These are phyloP conservation scores for Cheilosia variabilis DNA, from an alignment of 2,888 invertebrate genomes.

Conservation along the genomic window DNA sequence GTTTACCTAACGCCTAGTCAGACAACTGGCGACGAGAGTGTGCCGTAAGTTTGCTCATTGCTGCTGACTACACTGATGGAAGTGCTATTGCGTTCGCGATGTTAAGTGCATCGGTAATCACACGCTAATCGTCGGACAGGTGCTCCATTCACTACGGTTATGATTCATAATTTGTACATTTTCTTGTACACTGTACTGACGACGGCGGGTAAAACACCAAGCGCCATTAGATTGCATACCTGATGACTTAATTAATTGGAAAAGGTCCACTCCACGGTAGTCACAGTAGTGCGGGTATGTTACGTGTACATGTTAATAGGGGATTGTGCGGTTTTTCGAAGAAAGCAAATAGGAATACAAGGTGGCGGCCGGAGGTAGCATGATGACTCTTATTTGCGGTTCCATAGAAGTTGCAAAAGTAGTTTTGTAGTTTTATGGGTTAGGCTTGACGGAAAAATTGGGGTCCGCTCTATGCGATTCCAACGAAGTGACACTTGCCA, in stretches of 20 bases:
- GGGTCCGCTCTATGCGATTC: constrained; percentile 32
- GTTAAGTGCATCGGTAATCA: constrained; percentile 65
- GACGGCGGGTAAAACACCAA: constrained; percentile 26
- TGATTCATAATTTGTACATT: constrained; percentile 65
- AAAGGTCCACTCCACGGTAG: constrained; percentile 28
- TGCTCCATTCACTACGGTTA: constrained; percentile 52
- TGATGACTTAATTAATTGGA: constrained; percentile 72
- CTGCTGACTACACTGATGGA: neutral
- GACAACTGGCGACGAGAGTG: constrained; percentile 14
- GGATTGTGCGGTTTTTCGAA: constrained; percentile 57
- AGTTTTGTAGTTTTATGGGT: constrained; percentile 37
- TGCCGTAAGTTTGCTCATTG: constrained; percentile 2
- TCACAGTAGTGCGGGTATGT: constrained; percentile 36
- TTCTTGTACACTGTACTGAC: neutral
- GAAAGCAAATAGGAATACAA: constrained; percentile 14
- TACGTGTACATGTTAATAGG: constrained; percentile 34
- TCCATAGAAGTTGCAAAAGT: constrained; percentile 33
- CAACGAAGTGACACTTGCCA: constrained; percentile 34
- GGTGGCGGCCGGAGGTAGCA: constrained; percentile 21
- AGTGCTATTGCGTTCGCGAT: constrained; percentile 40
- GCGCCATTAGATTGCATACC: constrained; percentile 55
- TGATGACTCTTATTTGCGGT: constrained; percentile 55
- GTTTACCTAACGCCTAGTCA: constrained; percentile 59
- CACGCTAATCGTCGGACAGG: constrained; percentile 67
- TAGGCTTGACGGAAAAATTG: constrained; percentile 26